Conservation (phyloP, 2,797 vertebrate genomes). For the Hippoglossus hippoglossus region DNA sequence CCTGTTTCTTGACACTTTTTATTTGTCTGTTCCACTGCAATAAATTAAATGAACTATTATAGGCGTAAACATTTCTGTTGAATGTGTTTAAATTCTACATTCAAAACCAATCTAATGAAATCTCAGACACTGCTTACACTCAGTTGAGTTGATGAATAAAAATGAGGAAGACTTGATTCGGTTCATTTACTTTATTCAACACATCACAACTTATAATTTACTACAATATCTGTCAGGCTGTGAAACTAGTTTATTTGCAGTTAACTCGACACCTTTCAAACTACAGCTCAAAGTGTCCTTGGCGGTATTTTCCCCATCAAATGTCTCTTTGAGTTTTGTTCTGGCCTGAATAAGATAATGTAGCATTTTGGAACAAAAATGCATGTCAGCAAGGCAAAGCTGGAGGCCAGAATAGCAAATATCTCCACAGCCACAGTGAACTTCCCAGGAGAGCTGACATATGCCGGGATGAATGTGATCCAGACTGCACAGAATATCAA, state of each 20-base stretch:
- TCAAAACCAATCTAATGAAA: background rate
- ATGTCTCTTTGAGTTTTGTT: conserved; percentile 72
- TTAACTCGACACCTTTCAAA: background rate
- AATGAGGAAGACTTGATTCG: background rate
- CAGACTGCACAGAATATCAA: conserved; percentile 83
- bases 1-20: no score
- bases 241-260: background rate
- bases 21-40: background rate
- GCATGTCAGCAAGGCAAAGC: conserved; percentile 74
- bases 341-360: conserved; percentile 75
- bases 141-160: background rate
- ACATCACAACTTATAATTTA: conserved; percentile 29
- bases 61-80: background rate
- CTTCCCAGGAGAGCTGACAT: conserved; percentile 83
- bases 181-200: conserved; percentile 20
- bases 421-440: conserved; percentile 82
- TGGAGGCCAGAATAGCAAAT: conserved; percentile 83
- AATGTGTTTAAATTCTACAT: background rate
- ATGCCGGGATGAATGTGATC: conserved; percentile 83
- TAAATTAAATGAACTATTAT: background rate
- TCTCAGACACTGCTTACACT: background rate
- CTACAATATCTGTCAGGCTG: background rate
- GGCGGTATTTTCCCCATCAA: conserved; percentile 64
- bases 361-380: conserved; percentile 81
- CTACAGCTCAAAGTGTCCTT: conserved; percentile 40